These are phyloP conservation scores for Heliopora coerulea DNA, from an alignment of 92 coral and sea anemone genomes.

Conservation along the genomic window DNA sequence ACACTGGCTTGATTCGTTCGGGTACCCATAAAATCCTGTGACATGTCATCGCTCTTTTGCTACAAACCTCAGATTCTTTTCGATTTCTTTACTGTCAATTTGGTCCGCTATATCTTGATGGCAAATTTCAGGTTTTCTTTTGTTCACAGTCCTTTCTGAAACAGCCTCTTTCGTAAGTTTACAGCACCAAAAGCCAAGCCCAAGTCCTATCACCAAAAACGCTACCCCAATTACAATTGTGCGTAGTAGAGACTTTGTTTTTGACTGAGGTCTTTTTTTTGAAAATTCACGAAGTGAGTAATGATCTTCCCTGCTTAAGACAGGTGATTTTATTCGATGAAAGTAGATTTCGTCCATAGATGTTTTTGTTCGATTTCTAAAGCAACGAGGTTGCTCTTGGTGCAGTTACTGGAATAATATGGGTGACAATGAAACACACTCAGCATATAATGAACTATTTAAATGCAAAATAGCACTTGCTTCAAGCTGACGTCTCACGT, in stretches of 20 bases:
- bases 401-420: too few relatives aligned
- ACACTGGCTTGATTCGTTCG: too few relatives aligned
- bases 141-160: neutral
- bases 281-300: neutral
- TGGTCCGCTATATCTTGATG: slow-evolving; percentile 8
- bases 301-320: neutral
- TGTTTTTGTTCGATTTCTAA: neutral
- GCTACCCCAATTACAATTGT: neutral
- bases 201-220: neutral
- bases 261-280: neutral
- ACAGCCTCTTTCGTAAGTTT: neutral
- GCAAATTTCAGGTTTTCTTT: neutral
- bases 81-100: slow-evolving; percentile 11
- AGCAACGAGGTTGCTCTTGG: too few relatives aligned
- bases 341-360: slow-evolving; percentile 11
- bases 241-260: neutral
- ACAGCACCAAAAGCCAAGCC: slow-evolving; percentile 16
- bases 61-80: slow-evolving; percentile 21
- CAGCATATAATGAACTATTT: too few relatives aligned
- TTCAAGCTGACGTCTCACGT: too few relatives aligned
- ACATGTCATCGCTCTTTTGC: too few relatives aligned
- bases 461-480: too few relatives aligned
- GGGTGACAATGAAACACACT: too few relatives aligned
- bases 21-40: too few relatives aligned
- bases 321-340: neutral